Percentiles rank a stretch among this genome's conserved stretches.
phyloP scores from a whole-genome alignment of 1,140 invertebrate species.

The Drosophila watanabei region DNA sequence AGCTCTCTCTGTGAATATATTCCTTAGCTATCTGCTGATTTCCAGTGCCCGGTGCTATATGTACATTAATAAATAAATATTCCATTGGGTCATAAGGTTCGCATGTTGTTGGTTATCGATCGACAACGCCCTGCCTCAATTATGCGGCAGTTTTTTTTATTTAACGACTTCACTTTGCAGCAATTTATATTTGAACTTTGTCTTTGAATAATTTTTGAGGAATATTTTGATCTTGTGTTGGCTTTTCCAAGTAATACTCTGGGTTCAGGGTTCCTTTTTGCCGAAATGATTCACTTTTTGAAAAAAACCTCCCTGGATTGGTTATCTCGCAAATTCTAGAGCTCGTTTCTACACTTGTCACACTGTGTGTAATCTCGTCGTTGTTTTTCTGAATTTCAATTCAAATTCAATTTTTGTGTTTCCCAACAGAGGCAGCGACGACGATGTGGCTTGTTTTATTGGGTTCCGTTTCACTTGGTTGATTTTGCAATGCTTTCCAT shows the following conservation, averaged over 20 bases:
- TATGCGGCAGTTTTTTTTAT: constrained; percentile 24
- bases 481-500: constrained; percentile 53
- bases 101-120: constrained; percentile 44
- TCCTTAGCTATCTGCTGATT: constrained; percentile 16
- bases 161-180: constrained; percentile 8
- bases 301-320: not conserved
- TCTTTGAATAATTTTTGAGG: not conserved
- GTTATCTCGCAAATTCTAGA: not conserved
- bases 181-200: not conserved
- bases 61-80: constrained; percentile 39
- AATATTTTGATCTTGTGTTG: constrained; percentile 12
- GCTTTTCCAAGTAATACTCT: constrained; percentile 17
- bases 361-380: constrained; percentile 33
- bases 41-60: constrained; percentile 15
- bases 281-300: not conserved
- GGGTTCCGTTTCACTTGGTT: constrained; percentile 56
- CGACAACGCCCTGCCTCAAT: constrained; percentile 44
- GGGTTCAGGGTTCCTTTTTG: not conserved
- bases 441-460: constrained; percentile 33
- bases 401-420: constrained; percentile 22
- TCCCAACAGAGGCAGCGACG: not conserved
- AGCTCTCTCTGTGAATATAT: not conserved
- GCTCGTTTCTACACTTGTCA: constrained; percentile 27
- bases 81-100: constrained; percentile 42
- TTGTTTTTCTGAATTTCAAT: constrained; percentile 20